Evolutionary conservation across 2,888 invertebrate species (phyloP).

Genomic region (Apodemia duryi): DNA sequence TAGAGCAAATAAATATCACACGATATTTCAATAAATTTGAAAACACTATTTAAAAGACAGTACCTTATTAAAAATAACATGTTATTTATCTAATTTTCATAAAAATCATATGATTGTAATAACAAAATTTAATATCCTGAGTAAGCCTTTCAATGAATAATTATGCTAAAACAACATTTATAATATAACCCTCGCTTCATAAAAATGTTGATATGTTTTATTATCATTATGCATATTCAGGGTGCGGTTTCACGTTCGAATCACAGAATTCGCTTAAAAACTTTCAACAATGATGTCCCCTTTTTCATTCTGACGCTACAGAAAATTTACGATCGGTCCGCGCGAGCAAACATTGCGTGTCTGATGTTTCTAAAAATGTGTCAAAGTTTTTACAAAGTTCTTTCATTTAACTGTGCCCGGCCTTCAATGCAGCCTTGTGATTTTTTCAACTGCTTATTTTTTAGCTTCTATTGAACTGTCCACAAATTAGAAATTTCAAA

Average conservation of each 20-base stretch:
- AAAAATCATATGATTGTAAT: too few relatives aligned
- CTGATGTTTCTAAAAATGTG: constrained; percentile 79
- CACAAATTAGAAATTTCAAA: constrained; percentile 58
- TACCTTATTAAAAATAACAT: too few relatives aligned
- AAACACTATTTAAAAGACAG: too few relatives aligned
- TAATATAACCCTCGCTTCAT: constrained; percentile 17
- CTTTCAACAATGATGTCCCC: constrained; percentile 75
- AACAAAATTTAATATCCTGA: not conserved
- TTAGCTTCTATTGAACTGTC: constrained; percentile 72
- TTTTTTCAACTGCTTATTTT: constrained; percentile 73
- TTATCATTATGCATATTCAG: constrained; percentile 49
- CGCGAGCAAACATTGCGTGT: constrained; percentile 69
- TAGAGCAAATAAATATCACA: too few relatives aligned
- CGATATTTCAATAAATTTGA: too few relatives aligned
- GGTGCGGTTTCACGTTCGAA: constrained; percentile 50
- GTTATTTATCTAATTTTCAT: too few relatives aligned
- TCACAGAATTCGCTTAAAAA: constrained; percentile 63
- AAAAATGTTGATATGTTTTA: constrained; percentile 35
- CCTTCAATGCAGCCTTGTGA: constrained; percentile 68
- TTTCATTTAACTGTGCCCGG: constrained; percentile 73
- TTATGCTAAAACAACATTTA: not conserved
- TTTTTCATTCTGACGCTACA: constrained; percentile 76
- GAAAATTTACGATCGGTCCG: constrained; percentile 71
- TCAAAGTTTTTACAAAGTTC: constrained; percentile 78
- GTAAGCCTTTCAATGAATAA: not conserved